Percentiles rank a stretch among this genome's conserved stretches.
Conservation (phyloP, 2,797 vertebrate genomes). For the Pipistrellus nathusii region DNA sequence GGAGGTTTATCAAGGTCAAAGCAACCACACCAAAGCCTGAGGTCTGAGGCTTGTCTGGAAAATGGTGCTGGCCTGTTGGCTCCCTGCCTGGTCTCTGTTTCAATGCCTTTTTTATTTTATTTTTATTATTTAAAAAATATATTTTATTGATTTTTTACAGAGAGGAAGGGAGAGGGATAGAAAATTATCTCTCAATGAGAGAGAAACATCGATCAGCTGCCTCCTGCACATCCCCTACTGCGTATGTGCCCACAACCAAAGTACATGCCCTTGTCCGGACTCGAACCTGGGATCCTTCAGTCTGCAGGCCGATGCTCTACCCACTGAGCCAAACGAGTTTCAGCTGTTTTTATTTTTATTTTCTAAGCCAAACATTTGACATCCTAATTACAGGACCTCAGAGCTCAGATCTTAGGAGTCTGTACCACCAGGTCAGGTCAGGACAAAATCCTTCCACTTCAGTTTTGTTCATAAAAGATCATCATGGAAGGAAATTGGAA, state of each 20-base stretch:
- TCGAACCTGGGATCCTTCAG: no score
- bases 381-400: constrained; percentile 57
- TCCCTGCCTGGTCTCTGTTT: constrained; percentile 69
- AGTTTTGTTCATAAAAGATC: not conserved
- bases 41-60: constrained; percentile 76
- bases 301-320: no score
- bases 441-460: not conserved
- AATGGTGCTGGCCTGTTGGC: constrained; percentile 75
- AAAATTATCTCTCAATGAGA: no score
- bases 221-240: no score
- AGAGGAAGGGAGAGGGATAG: no score
- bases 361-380: constrained; percentile 78
- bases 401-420: not conserved
- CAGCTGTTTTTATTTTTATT: no score
- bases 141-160: no score
- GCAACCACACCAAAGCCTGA: not conserved
- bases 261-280: no score
- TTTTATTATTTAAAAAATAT: no score
- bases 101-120: constrained; percentile 53
- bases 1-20: constrained; percentile 72
- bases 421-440: not conserved
- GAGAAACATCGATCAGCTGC: no score
- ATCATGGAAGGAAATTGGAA: not conserved
- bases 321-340: no score
- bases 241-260: no score